Evolutionary conservation across 2,113 vertebrate species (phyloP).

Genomic region (Cyprinodon tularosa): DNA sequence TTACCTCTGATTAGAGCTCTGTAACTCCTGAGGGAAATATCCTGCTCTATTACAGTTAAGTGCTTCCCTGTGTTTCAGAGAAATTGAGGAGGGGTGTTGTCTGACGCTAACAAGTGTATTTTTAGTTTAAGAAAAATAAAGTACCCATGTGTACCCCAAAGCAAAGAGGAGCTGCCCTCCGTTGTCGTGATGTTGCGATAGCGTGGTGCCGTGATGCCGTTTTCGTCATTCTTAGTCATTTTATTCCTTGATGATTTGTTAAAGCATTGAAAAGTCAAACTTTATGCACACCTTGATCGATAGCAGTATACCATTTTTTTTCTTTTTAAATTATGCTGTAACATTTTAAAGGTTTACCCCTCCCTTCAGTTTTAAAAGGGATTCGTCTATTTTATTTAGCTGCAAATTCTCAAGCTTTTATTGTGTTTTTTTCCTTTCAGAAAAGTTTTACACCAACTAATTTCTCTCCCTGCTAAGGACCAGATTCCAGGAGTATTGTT

Average conservation of each 20-base stretch:
- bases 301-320: not conserved
- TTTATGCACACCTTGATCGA: not conserved
- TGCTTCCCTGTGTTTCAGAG: conserved; percentile 15
- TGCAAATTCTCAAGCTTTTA: too few relatives aligned
- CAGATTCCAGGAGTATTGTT: not conserved
- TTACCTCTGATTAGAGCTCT: conserved; percentile 11
- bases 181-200: too few relatives aligned
- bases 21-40: conserved; percentile 11
- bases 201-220: not conserved
- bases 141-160: not conserved
- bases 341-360: not conserved
- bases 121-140: not conserved
- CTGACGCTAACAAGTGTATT: not conserved
- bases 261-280: not conserved
- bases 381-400: not conserved
- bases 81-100: not conserved
- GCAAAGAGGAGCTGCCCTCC: not conserved
- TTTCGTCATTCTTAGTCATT: not conserved
- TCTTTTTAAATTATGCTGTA: not conserved
- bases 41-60: not conserved
- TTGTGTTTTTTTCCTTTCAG: not conserved
- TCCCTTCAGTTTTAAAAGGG: not conserved
- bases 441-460: not conserved
- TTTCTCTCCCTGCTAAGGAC: too few relatives aligned
- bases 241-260: not conserved